These are phyloP conservation scores for Neopelma chrysocephalum DNA, from an alignment of 2,797 vertebrate species.

Conservation along the genomic window DNA sequence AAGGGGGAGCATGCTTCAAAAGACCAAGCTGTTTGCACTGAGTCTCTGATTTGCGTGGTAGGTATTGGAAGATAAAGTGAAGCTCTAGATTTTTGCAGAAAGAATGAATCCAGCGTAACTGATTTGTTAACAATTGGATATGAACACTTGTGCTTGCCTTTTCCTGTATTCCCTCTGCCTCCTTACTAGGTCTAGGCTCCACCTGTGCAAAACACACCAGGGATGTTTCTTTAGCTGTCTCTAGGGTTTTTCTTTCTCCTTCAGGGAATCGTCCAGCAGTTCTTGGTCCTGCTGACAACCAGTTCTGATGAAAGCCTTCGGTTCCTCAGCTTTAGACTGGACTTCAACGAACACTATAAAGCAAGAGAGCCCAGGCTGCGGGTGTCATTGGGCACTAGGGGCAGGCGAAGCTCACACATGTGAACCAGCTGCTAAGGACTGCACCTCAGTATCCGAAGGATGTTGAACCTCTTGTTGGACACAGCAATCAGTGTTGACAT, in stretches of 20 bases:
- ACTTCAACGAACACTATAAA: constrained; percentile 98
- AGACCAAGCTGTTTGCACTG: not conserved
- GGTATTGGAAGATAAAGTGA: not conserved
- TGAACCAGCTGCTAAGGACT: constrained; percentile 63
- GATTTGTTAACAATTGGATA: not conserved
- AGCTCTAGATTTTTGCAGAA: not conserved
- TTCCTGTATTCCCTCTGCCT: not conserved
- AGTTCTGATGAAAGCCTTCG: constrained; percentile 92
- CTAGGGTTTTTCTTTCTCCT: not conserved
- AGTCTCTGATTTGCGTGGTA: accelerated
- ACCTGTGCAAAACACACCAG: not conserved
- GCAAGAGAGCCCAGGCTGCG: constrained; percentile 91
- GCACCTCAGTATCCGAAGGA: not conserved
- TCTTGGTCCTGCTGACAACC: constrained; percentile 90
- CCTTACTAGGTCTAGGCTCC: not conserved
- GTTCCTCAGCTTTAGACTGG: constrained; percentile 96
- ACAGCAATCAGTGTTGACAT: not conserved
- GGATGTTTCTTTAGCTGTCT: not conserved
- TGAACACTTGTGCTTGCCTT: not conserved
- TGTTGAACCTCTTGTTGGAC: not conserved
- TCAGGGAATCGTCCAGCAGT: constrained; percentile 95
- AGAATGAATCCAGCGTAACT: not conserved
- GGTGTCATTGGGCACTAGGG: constrained; percentile 85
- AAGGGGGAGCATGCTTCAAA: accelerated
- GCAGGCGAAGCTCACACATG: constrained; percentile 85